These are phyloP conservation scores for Fabriciana adippe DNA, from an alignment of 2,888 invertebrate genomes.

Conservation along the genomic window DNA sequence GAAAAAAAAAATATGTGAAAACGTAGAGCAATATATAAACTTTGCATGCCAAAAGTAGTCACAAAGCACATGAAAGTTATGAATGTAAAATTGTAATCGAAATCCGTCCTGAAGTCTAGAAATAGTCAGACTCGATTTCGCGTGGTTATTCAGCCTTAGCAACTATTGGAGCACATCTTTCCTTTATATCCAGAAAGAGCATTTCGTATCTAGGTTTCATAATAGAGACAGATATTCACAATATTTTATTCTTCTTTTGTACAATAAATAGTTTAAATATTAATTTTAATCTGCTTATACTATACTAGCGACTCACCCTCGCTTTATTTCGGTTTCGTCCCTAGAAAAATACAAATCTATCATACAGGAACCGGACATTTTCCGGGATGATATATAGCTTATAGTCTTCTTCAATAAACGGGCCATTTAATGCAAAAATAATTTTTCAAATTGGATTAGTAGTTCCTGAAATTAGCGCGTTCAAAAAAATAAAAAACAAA, in stretches of 20 bases:
- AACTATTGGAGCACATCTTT: slow-evolving; percentile 27
- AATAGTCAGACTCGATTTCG: slow-evolving; percentile 27
- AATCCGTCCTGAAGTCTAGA: slow-evolving; percentile 16
- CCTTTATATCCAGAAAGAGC: slow-evolving; percentile 24
- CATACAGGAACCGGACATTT: no score
- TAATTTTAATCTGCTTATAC: neutral
- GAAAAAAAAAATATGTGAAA: neutral
- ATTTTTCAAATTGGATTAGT: no score
- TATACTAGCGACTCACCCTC: no score
- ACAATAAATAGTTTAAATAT: neutral
- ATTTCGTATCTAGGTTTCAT: slow-evolving; percentile 21
- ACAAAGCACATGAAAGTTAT: slow-evolving; percentile 1
- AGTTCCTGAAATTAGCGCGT: no score
- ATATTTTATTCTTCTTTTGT: slow-evolving; percentile 6
- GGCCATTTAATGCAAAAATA: no score
- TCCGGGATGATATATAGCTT: no score
- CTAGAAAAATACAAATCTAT: no score
- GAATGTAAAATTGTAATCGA: slow-evolving; percentile 11
- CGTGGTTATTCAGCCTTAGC: slow-evolving; percentile 33
- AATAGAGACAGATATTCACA: slow-evolving; percentile 10
- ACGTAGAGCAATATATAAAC: neutral
- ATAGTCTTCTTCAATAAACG: no score
- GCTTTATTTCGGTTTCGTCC: no score
- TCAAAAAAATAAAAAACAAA: no score
- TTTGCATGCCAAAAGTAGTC: neutral